These are phyloP conservation scores for Acarapis woodi DNA, from an alignment of 1,140 invertebrate species.

Conservation along the genomic window DNA sequence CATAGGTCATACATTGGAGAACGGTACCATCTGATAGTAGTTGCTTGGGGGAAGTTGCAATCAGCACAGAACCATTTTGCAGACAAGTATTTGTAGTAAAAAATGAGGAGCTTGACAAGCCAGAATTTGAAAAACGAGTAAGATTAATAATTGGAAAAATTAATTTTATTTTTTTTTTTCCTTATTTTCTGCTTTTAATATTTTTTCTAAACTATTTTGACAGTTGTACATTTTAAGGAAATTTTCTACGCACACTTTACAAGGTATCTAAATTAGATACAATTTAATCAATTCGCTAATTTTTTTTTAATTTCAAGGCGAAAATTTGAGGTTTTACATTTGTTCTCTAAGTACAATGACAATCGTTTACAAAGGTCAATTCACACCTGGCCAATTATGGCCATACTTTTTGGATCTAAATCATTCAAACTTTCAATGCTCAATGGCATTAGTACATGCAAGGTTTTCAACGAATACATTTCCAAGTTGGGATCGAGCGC, in stretches of 20 bases:
- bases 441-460: constrained; percentile 81
- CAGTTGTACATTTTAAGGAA: constrained; percentile 76
- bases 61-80: constrained; percentile 75
- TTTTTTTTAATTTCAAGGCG: constrained; percentile 36
- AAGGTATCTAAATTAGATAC: background rate
- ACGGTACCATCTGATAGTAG: constrained; percentile 57
- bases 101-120: background rate
- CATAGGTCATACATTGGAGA: constrained; percentile 56
- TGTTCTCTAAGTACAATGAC: constrained; percentile 68
- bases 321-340: constrained; percentile 70
- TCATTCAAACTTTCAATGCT: constrained; percentile 59
- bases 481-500: constrained; percentile 92
- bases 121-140: too few relatives aligned
- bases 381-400: constrained; percentile 87
- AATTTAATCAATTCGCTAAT: too few relatives aligned
- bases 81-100: constrained; percentile 59
- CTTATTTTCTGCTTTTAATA: background rate
- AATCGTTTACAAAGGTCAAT: constrained; percentile 87
- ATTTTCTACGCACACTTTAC: constrained; percentile 68
- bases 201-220: too few relatives aligned
- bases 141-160: too few relatives aligned
- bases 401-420: constrained; percentile 39
- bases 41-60: constrained; percentile 60
- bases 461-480: constrained; percentile 96
- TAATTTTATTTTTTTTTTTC: too few relatives aligned